A percentile compares a stretch with the other conserved stretches of the same genome.
phyloP scores from a whole-genome alignment of 2,888 invertebrate genomes.

The Sceliomorpha sp. region DNA sequence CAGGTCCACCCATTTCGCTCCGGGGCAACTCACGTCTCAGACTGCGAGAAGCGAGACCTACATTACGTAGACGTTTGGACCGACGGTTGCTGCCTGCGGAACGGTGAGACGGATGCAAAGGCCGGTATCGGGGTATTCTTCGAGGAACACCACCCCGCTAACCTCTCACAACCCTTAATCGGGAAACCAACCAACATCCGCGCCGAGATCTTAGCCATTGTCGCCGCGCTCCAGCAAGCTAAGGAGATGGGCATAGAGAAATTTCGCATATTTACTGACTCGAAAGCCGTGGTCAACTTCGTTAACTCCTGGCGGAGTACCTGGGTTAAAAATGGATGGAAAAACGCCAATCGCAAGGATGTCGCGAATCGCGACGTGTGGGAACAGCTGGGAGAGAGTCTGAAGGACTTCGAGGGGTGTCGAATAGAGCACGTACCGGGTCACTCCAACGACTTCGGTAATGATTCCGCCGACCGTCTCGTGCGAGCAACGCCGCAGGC shows the following conservation, averaged over 20 bases:
- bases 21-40: too few relatives aligned
- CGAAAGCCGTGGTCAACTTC: neutral
- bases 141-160: neutral
- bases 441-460: neutral
- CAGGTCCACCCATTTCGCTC: neutral
- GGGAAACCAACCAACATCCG: conserved; percentile 13
- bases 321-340: conserved; percentile 17
- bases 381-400: neutral
- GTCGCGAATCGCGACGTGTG: conserved; percentile 5
- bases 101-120: neutral
- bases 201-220: conserved; percentile 9
- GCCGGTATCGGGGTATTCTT: conserved; percentile 12
- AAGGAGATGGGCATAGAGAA: neutral
- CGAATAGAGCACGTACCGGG: neutral
- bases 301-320: neutral
- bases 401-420: neutral
- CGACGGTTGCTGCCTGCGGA: conserved; percentile 10
- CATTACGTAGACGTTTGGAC: conserved; percentile 9
- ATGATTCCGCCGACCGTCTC: conserved; percentile 4
- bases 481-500: neutral
- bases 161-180: neutral
- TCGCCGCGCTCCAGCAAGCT: neutral
- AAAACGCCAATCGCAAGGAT: conserved; percentile 4
- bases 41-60: neutral
- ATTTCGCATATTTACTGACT: conserved; percentile 2